phyloP scores from a whole-genome alignment of 2,797 vertebrate genomes.

The Gymnoscopelus braueri region DNA sequence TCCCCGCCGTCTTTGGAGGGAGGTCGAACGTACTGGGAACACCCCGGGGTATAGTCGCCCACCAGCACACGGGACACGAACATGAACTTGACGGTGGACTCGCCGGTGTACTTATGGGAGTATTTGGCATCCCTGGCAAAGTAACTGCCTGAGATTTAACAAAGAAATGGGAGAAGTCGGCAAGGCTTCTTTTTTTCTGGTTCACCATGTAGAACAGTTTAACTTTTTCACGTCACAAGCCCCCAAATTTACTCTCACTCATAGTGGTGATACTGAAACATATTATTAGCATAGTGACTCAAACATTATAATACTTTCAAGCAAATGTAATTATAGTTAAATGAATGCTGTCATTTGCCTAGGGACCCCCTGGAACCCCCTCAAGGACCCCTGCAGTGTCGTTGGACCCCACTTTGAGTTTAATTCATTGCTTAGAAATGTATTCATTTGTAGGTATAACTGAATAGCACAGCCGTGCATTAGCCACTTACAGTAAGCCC shows the following conservation, averaged over 20 bases:
- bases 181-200: background rate
- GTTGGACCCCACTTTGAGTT: too few species aligned
- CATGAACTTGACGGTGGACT: slow-evolving; percentile 74
- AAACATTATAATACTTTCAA: background rate
- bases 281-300: background rate
- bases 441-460: too few species aligned
- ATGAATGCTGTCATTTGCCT: too few species aligned
- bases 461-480: too few species aligned
- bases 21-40: slow-evolving; percentile 67
- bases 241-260: background rate
- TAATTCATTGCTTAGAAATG: too few species aligned
- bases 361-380: too few species aligned
- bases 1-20: slow-evolving; percentile 73
- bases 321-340: background rate
- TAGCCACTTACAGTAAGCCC: too few species aligned
- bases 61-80: slow-evolving; percentile 91
- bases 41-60: slow-evolving; percentile 85
- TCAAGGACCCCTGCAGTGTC: too few species aligned
- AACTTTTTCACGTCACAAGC: too few species aligned
- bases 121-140: slow-evolving; percentile 93
- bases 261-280: background rate
- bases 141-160: slow-evolving; percentile 87
- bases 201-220: too few species aligned
- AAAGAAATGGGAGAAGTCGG: background rate
- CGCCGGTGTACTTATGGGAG: slow-evolving; percentile 86